Evolutionary conservation across 2,888 invertebrate genomes (phyloP), one percentile per base, ranked within the genome.

Genomic region (Euclidia mi): DNA sequence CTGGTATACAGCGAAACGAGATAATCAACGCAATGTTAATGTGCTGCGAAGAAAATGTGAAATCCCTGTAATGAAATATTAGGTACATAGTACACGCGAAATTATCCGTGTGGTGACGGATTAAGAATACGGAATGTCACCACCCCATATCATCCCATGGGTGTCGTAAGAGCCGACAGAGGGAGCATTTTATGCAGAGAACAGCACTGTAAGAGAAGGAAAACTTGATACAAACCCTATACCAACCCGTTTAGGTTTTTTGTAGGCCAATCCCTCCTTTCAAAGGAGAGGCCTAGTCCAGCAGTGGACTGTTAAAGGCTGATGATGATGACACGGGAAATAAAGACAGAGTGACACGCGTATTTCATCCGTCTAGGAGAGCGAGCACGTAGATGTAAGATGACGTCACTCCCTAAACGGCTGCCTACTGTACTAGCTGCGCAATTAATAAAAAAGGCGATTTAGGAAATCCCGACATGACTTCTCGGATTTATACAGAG

Each of bases 391-490:
- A 82, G 65, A 67, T 75, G 79, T 80, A 84, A 85, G 85, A 85
- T 84, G 80, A 84, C 86, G 87, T 89, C 84, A 82, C 82, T 82
- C 65, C 79, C 84, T 89, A 89, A 91, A 90, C 88, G 89, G 86
- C 83, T 82, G 87, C 84, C 85, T 85, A 81, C 82, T 82, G 82
- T 84, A 86, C 79, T 85, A 82, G 87, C 82, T 82, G 76, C 77
- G 89, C 85, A 90, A 92, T 92, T 92, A 92, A 92, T 92, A 92
- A 92, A 92, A 90, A 88, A 85, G 89, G 84, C 89, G 90, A 92
- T 92, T 92, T 91, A 91, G 85, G 83, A 92, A 92, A 92, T 91
- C 91, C 91, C 87, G 81, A 91, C 92, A 90, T 91, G 92, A 90
- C 89, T 91, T 86, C 81, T 71, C 86, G 91, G 91, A 92, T 92